A percentile compares a stretch with the other conserved stretches of the same genome.
Evolutionary conservation across 1,140 invertebrate genomes (phyloP).

Genomic region (Drosophila erecta): DNA sequence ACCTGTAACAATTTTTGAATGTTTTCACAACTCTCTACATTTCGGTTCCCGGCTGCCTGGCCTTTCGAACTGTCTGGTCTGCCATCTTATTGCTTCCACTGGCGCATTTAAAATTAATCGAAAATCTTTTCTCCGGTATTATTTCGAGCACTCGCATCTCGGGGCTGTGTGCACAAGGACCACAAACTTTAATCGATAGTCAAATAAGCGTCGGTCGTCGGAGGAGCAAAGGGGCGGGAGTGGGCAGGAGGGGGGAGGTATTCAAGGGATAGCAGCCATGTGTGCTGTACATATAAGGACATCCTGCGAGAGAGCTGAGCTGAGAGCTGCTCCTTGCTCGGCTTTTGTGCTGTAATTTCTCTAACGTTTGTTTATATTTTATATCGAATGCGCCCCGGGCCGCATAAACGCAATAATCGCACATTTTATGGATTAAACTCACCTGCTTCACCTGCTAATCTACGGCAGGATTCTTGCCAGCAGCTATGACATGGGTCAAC

Average conservation of each 20-base stretch:
- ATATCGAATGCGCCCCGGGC: slow-evolving; percentile 74
- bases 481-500: slow-evolving; percentile 4
- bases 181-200: slow-evolving; percentile 81
- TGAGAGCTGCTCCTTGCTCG: slow-evolving; percentile 47
- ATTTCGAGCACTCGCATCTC: slow-evolving; percentile 29
- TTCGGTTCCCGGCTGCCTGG: not conserved
- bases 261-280: not conserved
- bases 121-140: slow-evolving; percentile 68
- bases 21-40: too few species aligned
- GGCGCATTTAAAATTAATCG: slow-evolving; percentile 74
- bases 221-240: not conserved
- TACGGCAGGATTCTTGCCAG: slow-evolving; percentile 32
- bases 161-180: slow-evolving; percentile 66
- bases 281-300: slow-evolving; percentile 15
- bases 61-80: not conserved
- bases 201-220: slow-evolving; percentile 58
- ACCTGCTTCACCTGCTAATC: slow-evolving; percentile 74
- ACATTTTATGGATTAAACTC: slow-evolving; percentile 84
- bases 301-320: slow-evolving; percentile 13
- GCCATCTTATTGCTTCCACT: slow-evolving; percentile 1
- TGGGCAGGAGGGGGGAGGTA: not conserved
- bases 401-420: slow-evolving; percentile 82
- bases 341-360: slow-evolving; percentile 73
- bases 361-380: slow-evolving; percentile 83
- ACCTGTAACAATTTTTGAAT: too few species aligned